Evolutionary conservation across 2,888 invertebrate species (phyloP).

Genomic region (Drosophila lacicola): DNA sequence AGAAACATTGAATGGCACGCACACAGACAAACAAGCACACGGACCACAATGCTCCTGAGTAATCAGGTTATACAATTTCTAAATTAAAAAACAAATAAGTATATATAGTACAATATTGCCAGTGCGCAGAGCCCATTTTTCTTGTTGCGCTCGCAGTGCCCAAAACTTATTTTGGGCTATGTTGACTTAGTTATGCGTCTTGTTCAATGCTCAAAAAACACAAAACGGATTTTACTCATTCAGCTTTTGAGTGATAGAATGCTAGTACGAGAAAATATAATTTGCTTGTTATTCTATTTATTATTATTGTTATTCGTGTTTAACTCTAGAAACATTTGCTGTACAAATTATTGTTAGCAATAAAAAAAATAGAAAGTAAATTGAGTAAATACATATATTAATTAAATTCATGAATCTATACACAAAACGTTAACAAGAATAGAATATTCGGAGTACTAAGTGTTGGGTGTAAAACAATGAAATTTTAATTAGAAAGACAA

Average conservation of each 20-base stretch:
- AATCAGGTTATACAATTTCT: slow-evolving; percentile 71
- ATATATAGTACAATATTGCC: slow-evolving; percentile 29
- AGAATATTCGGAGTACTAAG: too few relatives aligned
- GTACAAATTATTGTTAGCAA: too few relatives aligned
- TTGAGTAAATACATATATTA: too few relatives aligned
- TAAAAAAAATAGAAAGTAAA: too few relatives aligned
- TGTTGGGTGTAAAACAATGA: too few relatives aligned
- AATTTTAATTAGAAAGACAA: too few relatives aligned
- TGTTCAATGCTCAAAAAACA: neutral
- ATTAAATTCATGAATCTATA: too few relatives aligned
- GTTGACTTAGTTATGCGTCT: slow-evolving; percentile 2
- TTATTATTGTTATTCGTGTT: too few relatives aligned
- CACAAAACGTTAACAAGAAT: too few relatives aligned
- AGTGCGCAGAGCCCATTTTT: slow-evolving; percentile 13
- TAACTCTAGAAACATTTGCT: too few relatives aligned
- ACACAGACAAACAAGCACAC: slow-evolving; percentile 10
- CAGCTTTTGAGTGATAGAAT: neutral
- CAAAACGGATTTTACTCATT: neutral
- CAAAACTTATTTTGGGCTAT: slow-evolving; percentile 7
- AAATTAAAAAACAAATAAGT: slow-evolving; percentile 67
- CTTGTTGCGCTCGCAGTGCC: neutral
- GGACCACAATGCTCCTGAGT: slow-evolving; percentile 45
- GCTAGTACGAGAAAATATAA: too few relatives aligned
- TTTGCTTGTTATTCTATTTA: too few relatives aligned
- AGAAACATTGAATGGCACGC: slow-evolving; percentile 3